These are phyloP conservation scores for Lamellibrachia luymesi DNA, from an alignment of 1,140 invertebrate species.

Conservation along the genomic window DNA sequence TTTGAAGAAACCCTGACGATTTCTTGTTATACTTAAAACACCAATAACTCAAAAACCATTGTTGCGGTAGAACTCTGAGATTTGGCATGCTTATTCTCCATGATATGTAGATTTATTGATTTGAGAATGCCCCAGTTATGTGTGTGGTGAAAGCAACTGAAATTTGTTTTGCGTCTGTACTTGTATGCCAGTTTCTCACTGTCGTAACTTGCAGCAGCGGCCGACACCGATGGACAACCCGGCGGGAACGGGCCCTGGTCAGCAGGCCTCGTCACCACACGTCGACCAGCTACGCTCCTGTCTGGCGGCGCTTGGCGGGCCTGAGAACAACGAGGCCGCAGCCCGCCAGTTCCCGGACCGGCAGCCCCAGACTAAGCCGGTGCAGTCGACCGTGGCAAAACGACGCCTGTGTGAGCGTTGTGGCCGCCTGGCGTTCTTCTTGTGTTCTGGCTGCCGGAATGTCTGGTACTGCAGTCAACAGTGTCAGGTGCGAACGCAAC, in stretches of 20 bases:
- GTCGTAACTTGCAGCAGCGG: background rate
- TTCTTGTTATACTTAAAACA: too few relatives aligned
- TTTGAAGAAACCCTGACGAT: too few relatives aligned
- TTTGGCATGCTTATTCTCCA: too few relatives aligned
- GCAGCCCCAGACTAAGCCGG: background rate
- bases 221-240: background rate
- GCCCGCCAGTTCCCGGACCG: background rate
- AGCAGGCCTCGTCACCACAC: background rate
- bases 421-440: background rate
- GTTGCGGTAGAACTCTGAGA: too few relatives aligned
- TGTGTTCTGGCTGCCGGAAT: background rate
- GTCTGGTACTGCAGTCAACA: constrained; percentile 3
- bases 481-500: background rate
- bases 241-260: too few relatives aligned
- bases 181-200: too few relatives aligned
- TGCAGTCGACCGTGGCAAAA: background rate
- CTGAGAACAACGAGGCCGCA: background rate
- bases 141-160: too few relatives aligned
- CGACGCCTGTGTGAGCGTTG: background rate
- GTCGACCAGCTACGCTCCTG: background rate
- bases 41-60: too few relatives aligned
- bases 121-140: too few relatives aligned
- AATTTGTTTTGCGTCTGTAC: too few relatives aligned
- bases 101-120: too few relatives aligned
- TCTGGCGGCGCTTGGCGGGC: background rate